phyloP scores from a whole-genome alignment of 2,113 vertebrate species.

The human (Homo sapiens) region DNA sequence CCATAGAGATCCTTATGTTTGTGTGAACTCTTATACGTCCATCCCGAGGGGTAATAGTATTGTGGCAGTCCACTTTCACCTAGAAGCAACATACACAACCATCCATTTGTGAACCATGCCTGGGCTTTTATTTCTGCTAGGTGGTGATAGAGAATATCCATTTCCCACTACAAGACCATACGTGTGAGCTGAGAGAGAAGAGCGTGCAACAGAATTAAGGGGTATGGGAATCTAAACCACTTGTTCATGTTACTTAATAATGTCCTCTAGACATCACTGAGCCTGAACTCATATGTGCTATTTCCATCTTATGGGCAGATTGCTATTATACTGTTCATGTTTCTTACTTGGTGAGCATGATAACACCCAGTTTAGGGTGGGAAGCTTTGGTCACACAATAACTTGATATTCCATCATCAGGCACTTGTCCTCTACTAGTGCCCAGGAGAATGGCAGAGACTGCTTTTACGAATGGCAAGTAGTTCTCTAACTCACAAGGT shows the following conservation, averaged over 20 bases:
- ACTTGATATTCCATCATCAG: neutral
- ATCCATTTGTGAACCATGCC: neutral
- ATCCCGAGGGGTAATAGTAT: neutral
- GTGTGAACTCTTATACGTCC: neutral
- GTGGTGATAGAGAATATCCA: neutral
- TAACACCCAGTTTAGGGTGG: neutral
- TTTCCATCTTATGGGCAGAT: too few relatives aligned
- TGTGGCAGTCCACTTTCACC: neutral
- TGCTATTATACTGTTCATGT: neutral
- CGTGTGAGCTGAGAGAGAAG: neutral
- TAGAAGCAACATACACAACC: neutral
- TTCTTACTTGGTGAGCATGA: neutral
- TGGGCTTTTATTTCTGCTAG: neutral
- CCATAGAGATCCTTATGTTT: neutral
- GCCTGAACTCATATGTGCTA: neutral
- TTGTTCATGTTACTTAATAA: neutral
- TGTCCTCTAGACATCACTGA: neutral
- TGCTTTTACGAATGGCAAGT: neutral
- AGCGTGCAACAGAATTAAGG: neutral
- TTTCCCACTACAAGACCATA: neutral
- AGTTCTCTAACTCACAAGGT: neutral
- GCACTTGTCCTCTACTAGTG: neutral
- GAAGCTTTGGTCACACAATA: neutral
- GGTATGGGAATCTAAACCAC: neutral
- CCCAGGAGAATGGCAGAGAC: neutral